These are phyloP conservation scores for Cheilosia pagana DNA, from an alignment of 2,888 invertebrate species.

Conservation along the genomic window DNA sequence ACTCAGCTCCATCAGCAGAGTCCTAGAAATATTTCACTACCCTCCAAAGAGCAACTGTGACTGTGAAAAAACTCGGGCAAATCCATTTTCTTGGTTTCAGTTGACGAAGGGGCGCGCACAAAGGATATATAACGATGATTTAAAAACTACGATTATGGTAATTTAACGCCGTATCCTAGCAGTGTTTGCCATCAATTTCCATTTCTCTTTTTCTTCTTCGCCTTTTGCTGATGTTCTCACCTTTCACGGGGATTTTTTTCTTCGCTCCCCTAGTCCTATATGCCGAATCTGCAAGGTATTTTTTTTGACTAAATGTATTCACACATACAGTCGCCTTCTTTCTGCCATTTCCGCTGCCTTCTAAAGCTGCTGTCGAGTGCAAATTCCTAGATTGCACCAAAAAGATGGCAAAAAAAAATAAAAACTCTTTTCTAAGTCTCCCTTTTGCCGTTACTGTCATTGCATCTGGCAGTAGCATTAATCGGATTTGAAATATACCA, in stretches of 20 bases:
- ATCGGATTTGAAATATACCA: slow-evolving; percentile 68
- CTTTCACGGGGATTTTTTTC: slow-evolving; percentile 30
- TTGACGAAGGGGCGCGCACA: slow-evolving; percentile 57
- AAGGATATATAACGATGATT: slow-evolving; percentile 70
- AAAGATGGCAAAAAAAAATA: slow-evolving; percentile 6
- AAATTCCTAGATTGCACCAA: slow-evolving; percentile 61
- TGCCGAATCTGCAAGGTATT: slow-evolving; percentile 55
- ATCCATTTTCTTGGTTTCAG: slow-evolving; percentile 57
- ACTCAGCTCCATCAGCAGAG: slow-evolving; percentile 50
- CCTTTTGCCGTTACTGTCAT: slow-evolving; percentile 56
- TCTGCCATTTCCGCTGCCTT: slow-evolving; percentile 8
- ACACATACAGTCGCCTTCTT: slow-evolving; percentile 19
- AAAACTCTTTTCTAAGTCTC: slow-evolving; percentile 25
- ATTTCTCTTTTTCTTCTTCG: slow-evolving; percentile 47
- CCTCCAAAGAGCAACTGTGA: not conserved
- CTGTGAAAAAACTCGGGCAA: slow-evolving; percentile 13
- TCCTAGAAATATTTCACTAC: slow-evolving; percentile 25
- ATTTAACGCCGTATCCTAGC: slow-evolving; percentile 72
- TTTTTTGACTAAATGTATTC: slow-evolving; percentile 40
- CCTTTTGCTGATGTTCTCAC: slow-evolving; percentile 60
- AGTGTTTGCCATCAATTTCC: slow-evolving; percentile 72
- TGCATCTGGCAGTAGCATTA: slow-evolving; percentile 70
- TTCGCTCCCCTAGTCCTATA: slow-evolving; percentile 1
- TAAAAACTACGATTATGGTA: slow-evolving; percentile 74
- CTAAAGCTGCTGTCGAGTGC: slow-evolving; percentile 57